A percentile compares a stretch with the other conserved stretches of the same genome.
These are phyloP conservation scores for Zoanthus sociatus DNA, from an alignment of 92 coral and sea anemone species.

Conservation along the genomic window DNA sequence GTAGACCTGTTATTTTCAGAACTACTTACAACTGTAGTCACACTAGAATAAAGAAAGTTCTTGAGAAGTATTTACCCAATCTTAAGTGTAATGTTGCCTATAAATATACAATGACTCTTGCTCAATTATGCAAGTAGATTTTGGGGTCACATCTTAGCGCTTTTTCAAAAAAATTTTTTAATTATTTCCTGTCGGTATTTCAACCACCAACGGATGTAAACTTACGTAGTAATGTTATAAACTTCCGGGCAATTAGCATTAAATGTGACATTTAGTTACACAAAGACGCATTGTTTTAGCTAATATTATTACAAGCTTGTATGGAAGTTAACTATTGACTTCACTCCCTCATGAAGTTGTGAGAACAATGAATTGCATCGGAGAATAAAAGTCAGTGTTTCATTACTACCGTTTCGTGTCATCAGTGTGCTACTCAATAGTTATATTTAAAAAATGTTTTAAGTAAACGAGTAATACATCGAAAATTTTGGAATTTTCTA, in stretches of 20 bases:
- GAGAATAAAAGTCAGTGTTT: background rate
- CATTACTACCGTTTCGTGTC: no score
- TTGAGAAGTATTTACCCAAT: background rate
- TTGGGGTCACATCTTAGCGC: no score
- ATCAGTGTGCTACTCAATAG: no score
- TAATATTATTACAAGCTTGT: no score
- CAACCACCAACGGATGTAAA: no score
- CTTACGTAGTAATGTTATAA: no score
- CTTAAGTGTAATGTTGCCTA: constrained; percentile 2
- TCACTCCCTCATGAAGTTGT: background rate
- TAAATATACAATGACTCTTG: constrained; percentile 14
- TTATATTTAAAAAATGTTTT: no score
- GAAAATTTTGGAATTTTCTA: no score
- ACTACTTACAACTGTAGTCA: constrained; percentile 21
- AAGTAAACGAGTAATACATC: no score
- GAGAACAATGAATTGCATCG: background rate
- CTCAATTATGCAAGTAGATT: constrained; percentile 3
- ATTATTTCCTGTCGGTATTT: background rate
- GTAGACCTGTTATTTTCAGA: background rate
- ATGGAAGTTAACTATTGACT: background rate
- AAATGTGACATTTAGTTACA: no score
- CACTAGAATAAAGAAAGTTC: background rate
- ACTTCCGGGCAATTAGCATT: no score
- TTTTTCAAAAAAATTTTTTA: background rate
- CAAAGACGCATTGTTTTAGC: no score